Conservation (phyloP, 2,888 invertebrate genomes). For the Eledona agricola region DNA sequence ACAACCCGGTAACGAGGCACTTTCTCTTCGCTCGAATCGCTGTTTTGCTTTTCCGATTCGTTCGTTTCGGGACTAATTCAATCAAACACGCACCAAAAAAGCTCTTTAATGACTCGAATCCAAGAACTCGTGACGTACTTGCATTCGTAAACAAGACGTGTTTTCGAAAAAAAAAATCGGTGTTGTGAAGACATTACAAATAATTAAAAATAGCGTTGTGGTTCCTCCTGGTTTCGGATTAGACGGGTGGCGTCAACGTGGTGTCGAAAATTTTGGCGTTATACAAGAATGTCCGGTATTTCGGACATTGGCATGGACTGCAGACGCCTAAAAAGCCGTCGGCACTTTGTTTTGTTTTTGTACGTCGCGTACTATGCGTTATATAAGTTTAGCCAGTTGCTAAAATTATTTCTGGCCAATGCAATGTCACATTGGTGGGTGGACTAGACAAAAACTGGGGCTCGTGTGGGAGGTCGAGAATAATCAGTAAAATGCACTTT, state of each 20-base stretch:
- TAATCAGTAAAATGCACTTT: constrained; percentile 2
- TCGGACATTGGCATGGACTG: constrained; percentile 29
- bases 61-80: no score
- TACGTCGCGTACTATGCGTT: constrained; percentile 28
- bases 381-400: constrained; percentile 39
- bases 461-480: neutral
- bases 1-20: no score
- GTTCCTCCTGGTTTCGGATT: neutral
- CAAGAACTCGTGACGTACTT: no score
- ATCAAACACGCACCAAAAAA: no score
- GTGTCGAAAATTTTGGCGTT: constrained; percentile 23
- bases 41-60: no score
- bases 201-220: no score
- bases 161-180: no score
- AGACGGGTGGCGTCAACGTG: constrained; percentile 20
- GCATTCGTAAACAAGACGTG: no score
- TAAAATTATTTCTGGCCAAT: constrained; percentile 39
- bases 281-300: constrained; percentile 17
- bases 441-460: no score
- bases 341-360: constrained; percentile 35
- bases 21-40: no score
- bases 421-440: constrained; percentile 34
- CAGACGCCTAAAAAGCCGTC: constrained; percentile 37
- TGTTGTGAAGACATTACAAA: no score
- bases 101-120: no score